phyloP scores from a whole-genome alignment of 1,140 invertebrate species.

The Orussus abietinus region DNA sequence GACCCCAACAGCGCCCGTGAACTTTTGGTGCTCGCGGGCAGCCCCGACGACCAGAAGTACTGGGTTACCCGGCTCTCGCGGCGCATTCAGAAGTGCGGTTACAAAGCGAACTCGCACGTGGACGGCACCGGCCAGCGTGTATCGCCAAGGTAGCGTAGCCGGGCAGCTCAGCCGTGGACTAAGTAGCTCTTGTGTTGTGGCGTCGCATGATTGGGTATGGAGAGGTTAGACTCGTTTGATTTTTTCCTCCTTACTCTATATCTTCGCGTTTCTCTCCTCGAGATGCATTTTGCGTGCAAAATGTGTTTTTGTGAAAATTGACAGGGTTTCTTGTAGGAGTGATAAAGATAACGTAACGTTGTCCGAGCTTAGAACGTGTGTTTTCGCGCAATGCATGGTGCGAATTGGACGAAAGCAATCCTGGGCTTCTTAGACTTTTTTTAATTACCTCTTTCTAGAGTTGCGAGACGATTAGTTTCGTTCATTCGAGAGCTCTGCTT shows the following conservation, averaged over 20 bases:
- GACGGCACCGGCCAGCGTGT: constrained; percentile 60
- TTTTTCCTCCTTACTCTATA: constrained; percentile 19
- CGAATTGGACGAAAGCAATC: too few species aligned
- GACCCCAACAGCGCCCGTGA: constrained; percentile 92
- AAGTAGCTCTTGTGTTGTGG: constrained; percentile 44
- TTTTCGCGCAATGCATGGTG: too few species aligned
- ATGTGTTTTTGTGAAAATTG: too few species aligned
- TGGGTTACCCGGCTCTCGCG: constrained; percentile 90
- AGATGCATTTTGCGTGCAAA: too few species aligned
- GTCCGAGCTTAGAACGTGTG: too few species aligned
- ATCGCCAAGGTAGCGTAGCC: constrained; percentile 63
- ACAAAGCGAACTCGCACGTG: constrained; percentile 75
- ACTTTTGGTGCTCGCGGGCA: constrained; percentile 79
- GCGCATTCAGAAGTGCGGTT: constrained; percentile 91
- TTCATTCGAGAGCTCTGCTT: too few species aligned
- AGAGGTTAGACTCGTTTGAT: constrained; percentile 41
- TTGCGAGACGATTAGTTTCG: too few species aligned
- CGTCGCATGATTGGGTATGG: constrained; percentile 46
- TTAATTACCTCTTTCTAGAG: too few species aligned
- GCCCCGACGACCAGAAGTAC: constrained; percentile 82
- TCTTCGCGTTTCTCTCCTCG: too few species aligned
- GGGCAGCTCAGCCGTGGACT: constrained; percentile 35
- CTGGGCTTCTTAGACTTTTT: too few species aligned
- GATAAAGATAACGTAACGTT: too few species aligned
- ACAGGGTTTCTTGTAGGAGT: too few species aligned